These are phyloP conservation scores for Meloe dianella DNA, from an alignment of 2,888 invertebrate species.

Conservation along the genomic window DNA sequence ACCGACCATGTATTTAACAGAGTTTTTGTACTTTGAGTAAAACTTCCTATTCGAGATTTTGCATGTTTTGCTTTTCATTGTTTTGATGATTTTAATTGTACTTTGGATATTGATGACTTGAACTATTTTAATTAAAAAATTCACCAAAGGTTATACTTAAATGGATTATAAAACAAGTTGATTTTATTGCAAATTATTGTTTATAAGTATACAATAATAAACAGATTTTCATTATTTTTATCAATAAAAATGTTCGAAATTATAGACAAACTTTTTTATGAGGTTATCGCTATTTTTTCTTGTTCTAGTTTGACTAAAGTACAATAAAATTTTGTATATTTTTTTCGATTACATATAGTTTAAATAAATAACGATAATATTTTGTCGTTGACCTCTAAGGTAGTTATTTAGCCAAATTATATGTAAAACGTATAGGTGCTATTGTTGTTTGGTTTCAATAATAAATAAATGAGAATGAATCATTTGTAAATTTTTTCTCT, in stretches of 20 bases:
- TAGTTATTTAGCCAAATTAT: background rate
- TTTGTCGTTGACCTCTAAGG: background rate
- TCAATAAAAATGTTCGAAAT: background rate
- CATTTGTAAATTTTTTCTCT: background rate
- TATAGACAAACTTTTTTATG: background rate
- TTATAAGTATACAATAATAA: background rate
- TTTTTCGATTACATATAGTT: background rate
- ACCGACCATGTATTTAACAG: no score
- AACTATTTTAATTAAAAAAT: background rate
- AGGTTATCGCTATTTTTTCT: background rate
- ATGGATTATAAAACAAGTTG: background rate
- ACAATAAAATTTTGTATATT: background rate
- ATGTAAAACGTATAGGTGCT: background rate
- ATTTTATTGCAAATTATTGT: background rate
- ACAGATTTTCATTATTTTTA: no score
- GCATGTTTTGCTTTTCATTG: background rate
- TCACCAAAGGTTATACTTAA: background rate
- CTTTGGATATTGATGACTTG: slow-evolving; percentile 2
- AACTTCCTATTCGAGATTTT: background rate
- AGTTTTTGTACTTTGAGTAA: background rate
- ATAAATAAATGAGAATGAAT: background rate
- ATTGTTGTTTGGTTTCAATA: background rate
- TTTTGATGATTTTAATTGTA: background rate
- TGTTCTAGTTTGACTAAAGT: background rate
- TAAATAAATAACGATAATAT: background rate